phyloP scores from a whole-genome alignment of 2,888 invertebrate species.

The Maniola hyperantus region DNA sequence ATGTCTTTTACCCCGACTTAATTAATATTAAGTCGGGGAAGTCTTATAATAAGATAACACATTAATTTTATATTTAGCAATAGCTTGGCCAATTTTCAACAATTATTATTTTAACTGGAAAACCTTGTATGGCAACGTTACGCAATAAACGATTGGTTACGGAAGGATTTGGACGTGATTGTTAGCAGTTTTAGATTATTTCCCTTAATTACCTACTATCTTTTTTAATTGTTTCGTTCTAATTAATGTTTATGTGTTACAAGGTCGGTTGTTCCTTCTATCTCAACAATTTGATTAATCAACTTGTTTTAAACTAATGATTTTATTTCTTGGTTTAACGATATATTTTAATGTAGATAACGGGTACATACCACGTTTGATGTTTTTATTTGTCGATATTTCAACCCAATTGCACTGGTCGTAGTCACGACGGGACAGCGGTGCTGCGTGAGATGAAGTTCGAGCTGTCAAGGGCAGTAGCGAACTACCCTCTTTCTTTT shows the following conservation, averaged over 20 bases:
- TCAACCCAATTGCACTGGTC: too few species aligned
- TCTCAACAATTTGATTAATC: background rate
- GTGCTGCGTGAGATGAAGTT: too few species aligned
- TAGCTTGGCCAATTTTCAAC: constrained; percentile 14
- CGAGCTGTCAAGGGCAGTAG: too few species aligned
- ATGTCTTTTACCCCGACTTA: too few species aligned
- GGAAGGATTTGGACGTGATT: constrained; percentile 25
- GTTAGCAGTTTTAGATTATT: constrained; percentile 10
- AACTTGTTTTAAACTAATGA: background rate
- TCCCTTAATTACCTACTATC: background rate
- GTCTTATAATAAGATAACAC: too few species aligned
- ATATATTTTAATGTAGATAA: too few species aligned
- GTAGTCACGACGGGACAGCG: too few species aligned
- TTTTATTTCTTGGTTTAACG: too few species aligned
- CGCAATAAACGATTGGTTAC: constrained; percentile 16
- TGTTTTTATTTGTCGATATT: too few species aligned
- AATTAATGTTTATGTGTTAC: constrained; percentile 8
- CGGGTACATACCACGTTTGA: too few species aligned
- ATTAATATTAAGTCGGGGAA: too few species aligned
- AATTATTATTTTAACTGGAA: constrained; percentile 10
- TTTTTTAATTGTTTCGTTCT: constrained; percentile 14
- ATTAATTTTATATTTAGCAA: constrained; percentile 16
- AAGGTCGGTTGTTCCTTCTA: constrained; percentile 13
- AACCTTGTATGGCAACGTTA: constrained; percentile 9
- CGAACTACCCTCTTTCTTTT: too few species aligned